These are phyloP conservation scores for Nasua narica DNA, from an alignment of 2,797 vertebrate species.

Conservation along the genomic window DNA sequence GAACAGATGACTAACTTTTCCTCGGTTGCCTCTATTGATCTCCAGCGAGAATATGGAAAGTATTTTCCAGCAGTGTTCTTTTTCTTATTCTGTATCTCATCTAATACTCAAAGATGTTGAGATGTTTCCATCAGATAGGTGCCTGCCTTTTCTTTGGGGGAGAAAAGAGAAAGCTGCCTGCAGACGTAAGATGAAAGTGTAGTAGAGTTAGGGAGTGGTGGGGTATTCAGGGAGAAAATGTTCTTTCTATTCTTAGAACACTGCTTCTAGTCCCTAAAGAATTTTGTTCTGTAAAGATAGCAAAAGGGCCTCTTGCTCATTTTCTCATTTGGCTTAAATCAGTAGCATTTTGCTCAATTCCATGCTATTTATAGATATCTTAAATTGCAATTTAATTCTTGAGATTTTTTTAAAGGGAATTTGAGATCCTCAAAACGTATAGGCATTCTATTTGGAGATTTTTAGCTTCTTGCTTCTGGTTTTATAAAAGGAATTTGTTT, in stretches of 20 bases:
- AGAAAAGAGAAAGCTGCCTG: background rate
- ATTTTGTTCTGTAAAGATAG: conserved; percentile 46
- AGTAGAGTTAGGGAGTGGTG: background rate
- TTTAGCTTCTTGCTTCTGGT: conserved; percentile 10
- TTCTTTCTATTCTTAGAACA: conserved; percentile 53
- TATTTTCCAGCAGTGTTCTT: background rate
- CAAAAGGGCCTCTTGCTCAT: background rate
- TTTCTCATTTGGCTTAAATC: conserved; percentile 51
- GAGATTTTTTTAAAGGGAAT: conserved; percentile 36
- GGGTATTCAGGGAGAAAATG: background rate
- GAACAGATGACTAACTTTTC: background rate
- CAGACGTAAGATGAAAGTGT: background rate
- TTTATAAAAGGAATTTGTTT: conserved; percentile 41
- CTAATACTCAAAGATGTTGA: background rate
- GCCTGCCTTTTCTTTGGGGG: conserved; percentile 1
- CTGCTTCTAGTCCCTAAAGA: conserved; percentile 33
- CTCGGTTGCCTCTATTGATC: background rate
- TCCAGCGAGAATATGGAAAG: background rate
- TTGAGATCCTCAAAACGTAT: conserved; percentile 34
- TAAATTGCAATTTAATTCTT: conserved; percentile 47
- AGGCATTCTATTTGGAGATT: background rate
- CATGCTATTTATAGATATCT: conserved; percentile 36
- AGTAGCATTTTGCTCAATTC: conserved; percentile 52
- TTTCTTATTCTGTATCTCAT: background rate
- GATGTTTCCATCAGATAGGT: background rate